phyloP scores from a whole-genome alignment of 1,140 invertebrate genomes.

The Cardiocondyla obscurior region DNA sequence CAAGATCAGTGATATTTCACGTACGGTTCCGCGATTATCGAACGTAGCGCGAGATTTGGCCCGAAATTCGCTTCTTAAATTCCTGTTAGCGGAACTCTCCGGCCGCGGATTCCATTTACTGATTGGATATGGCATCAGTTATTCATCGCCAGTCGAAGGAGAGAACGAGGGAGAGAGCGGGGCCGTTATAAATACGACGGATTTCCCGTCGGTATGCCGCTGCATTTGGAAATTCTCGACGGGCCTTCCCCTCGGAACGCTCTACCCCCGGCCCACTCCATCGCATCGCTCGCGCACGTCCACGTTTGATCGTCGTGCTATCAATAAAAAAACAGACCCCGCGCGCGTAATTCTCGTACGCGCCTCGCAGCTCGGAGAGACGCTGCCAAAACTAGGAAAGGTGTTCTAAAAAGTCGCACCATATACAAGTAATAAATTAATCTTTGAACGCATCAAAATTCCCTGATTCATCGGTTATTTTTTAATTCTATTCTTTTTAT shows the following conservation, averaged over 20 bases:
- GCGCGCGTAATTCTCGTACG: neutral
- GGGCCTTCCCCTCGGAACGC: neutral
- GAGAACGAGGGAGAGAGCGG: neutral
- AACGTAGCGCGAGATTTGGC: conserved; percentile 48
- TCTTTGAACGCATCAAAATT: neutral
- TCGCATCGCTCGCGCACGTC: conserved; percentile 37
- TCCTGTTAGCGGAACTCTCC: conserved; percentile 62
- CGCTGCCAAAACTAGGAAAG: conserved; percentile 1
- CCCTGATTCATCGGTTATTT: conserved; percentile 7
- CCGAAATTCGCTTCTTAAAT: conserved; percentile 62
- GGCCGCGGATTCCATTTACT: conserved; percentile 49
- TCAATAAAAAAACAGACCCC: conserved; percentile 43
- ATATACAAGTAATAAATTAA: conserved; percentile 38
- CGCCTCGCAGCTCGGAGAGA: neutral
- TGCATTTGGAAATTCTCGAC: conserved; percentile 53
- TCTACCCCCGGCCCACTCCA: neutral
- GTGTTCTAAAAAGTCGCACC: conserved; percentile 39
- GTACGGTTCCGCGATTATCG: neutral
- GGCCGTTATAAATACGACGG: conserved; percentile 54
- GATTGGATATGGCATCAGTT: conserved; percentile 58
- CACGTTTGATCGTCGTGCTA: conserved; percentile 40
- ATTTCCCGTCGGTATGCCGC: conserved; percentile 50
- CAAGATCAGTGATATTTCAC: neutral
- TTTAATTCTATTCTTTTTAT: too few relatives aligned
- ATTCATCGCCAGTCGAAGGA: conserved; percentile 52